These are phyloP conservation scores for Tribolium freemani DNA, from an alignment of 2,888 invertebrate species.

Conservation along the genomic window DNA sequence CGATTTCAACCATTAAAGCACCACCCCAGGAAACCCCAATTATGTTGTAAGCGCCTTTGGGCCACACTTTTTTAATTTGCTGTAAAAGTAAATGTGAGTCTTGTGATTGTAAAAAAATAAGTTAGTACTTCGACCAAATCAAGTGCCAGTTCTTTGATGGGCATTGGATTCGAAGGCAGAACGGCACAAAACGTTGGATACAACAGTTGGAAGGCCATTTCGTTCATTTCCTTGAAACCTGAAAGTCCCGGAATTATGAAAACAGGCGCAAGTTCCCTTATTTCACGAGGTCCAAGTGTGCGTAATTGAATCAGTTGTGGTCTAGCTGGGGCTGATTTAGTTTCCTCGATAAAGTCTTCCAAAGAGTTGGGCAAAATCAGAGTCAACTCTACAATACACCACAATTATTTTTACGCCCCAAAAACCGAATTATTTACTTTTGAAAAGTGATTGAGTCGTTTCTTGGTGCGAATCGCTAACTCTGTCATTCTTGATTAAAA, in stretches of 20 bases:
- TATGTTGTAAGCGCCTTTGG: conserved; percentile 78
- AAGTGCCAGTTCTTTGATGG: conserved; percentile 59
- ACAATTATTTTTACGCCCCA: not conserved
- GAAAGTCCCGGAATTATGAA: conserved; percentile 66
- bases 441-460: conserved; percentile 60
- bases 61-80: conserved; percentile 74
- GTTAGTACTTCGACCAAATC: conserved; percentile 58
- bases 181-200: conserved; percentile 65
- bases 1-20: conserved; percentile 84
- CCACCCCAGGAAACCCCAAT: conserved; percentile 93
- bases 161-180: conserved; percentile 56
- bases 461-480: conserved; percentile 59
- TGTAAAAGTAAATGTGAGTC: conserved; percentile 59
- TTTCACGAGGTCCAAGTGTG: conserved; percentile 62
- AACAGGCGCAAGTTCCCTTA: conserved; percentile 64
- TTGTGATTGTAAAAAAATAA: too few relatives aligned
- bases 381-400: conserved; percentile 58
- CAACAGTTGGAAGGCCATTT: conserved; percentile 60
- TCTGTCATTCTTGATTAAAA: conserved; percentile 60
- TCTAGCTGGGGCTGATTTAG: conserved; percentile 54
- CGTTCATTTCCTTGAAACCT: conserved; percentile 55
- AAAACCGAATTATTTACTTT: conserved; percentile 58
- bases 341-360: conserved; percentile 57
- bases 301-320: conserved; percentile 62
- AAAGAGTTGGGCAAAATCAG: conserved; percentile 60